Base-by-base conservation (phyloP, 1,140 invertebrate species). In the Leptinotarsa texana region DNA sequence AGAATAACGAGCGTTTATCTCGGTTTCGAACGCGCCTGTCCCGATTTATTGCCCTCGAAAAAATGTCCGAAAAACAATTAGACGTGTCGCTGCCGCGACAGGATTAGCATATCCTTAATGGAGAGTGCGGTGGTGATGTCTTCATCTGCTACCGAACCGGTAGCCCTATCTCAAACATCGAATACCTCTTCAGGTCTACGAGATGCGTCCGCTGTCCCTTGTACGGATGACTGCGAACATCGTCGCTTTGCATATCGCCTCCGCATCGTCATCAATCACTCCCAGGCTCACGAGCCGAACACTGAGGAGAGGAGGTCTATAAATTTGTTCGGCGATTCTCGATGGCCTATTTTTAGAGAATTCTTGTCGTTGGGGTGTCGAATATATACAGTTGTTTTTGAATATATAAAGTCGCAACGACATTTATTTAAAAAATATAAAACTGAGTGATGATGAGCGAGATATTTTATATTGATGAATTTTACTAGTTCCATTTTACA, bases 101-200 rank as follows among this genome's bases (percentile, higher is more conserved):
- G 63, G 63, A 76, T 76, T 76, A 76, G 75, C 75, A 76, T 76
- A 76, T 69, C 73, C 63, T 70, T 51, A 67, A 65, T 42, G 71
- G 63, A 47, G 69, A n/a, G 33, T 51, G 22, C 15, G 27, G 11
- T 21, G 27, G 63, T 65, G 63, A 22, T 65, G 27, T 65, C 21
- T 65, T 65, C 63, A 80, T 80, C 75, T 15, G 78, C 79, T 80
- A 80, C 79, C 73, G 79, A 63, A 69, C 77, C 79, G 74, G 79
- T 78, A 80, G 79, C 78, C 42, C 72, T 79, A 79, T 80, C 77
- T 78, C 61, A 75, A 75, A 75, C 74, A 75, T 73, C 69, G 74
- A 73, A 75, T 75, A 73, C 70, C 70, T 75, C 65, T 73, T 61
- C 22, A 27, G 48, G 49, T 21, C 22, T 4, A 24, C 21, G 63